Percentiles rank a stretch among this genome's conserved stretches.
phyloP scores from a whole-genome alignment of 2,797 vertebrate genomes.

The Sebastes hopkinsi region DNA sequence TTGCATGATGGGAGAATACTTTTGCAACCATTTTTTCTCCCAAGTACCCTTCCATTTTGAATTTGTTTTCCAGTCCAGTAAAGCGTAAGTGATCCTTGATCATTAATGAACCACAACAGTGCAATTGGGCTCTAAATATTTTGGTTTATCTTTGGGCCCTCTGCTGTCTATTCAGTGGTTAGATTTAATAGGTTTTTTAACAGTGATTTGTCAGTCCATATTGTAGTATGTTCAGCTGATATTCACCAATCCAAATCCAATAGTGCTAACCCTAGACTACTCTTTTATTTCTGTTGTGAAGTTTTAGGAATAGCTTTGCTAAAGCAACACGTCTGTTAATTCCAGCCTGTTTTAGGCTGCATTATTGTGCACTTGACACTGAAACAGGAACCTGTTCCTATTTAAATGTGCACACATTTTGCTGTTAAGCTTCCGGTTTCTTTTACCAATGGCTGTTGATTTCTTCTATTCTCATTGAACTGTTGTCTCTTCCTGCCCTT shows the following conservation, averaged over 20 bases:
- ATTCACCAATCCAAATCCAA: background rate
- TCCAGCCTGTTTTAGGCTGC: background rate
- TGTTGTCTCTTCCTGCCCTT: background rate
- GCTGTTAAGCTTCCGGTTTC: background rate
- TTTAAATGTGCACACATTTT: background rate
- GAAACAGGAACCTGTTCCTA: background rate
- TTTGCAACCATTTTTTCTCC: too few species aligned
- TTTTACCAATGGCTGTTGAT: background rate
- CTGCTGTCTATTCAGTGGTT: too few species aligned
- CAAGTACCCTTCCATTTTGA: too few species aligned
- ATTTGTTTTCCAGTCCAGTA: too few species aligned
- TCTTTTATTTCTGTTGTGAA: background rate
- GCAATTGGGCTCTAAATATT: background rate
- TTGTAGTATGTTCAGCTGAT: background rate
- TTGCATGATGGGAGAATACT: too few species aligned
- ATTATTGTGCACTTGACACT: background rate
- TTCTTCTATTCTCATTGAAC: background rate
- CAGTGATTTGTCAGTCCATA: background rate
- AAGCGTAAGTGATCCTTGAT: too few species aligned
- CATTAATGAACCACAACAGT: too few species aligned
- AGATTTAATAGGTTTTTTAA: background rate
- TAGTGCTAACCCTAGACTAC: background rate
- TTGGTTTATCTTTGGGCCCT: background rate
- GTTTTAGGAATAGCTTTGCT: background rate
- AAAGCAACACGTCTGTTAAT: background rate